A percentile compares a stretch with the other conserved stretches of the same genome.
phyloP scores from a whole-genome alignment of 2,797 vertebrate species.

The Helostoma temminkii region DNA sequence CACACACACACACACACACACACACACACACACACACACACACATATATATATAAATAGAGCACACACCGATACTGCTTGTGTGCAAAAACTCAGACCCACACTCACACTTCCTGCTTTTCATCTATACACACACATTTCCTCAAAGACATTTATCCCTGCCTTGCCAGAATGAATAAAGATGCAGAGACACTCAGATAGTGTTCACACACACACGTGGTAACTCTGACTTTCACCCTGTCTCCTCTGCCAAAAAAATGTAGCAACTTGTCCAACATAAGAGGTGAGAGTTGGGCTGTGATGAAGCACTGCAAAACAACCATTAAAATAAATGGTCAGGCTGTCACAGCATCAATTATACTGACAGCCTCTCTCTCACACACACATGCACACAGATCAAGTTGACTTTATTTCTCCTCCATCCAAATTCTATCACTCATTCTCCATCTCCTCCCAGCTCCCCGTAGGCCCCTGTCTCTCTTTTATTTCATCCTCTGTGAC shows the following conservation, averaged over 20 bases:
- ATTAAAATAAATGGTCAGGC: constrained; percentile 74
- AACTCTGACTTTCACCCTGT: constrained; percentile 46
- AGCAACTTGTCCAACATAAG: constrained; percentile 67
- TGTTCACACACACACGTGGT: constrained; percentile 7
- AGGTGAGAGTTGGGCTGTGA: constrained; percentile 59
- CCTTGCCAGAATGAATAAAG: constrained; percentile 44
- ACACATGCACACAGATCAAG: constrained; percentile 39
- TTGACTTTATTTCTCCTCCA: constrained; percentile 63
- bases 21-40: constrained; percentile 10
- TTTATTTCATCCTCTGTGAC: constrained; percentile 52
- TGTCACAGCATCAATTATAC: constrained; percentile 72
- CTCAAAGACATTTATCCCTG: constrained; percentile 35
- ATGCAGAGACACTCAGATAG: background rate
- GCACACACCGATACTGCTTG: background rate
- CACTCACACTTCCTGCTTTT: background rate
- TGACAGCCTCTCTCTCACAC: constrained; percentile 50
- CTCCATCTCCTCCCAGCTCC: constrained; percentile 41
- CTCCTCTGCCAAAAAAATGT: constrained; percentile 28
- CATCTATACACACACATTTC: constrained; percentile 7
- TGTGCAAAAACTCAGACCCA: constrained; percentile 17
- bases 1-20: too few species aligned
- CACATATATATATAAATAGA: background rate
- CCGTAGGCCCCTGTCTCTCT: constrained; percentile 27
- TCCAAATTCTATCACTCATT: constrained; percentile 62
- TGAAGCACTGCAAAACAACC: constrained; percentile 65